These are phyloP conservation scores for Todiramphus saurophagus DNA, from an alignment of 2,113 vertebrate species.

Conservation along the genomic window DNA sequence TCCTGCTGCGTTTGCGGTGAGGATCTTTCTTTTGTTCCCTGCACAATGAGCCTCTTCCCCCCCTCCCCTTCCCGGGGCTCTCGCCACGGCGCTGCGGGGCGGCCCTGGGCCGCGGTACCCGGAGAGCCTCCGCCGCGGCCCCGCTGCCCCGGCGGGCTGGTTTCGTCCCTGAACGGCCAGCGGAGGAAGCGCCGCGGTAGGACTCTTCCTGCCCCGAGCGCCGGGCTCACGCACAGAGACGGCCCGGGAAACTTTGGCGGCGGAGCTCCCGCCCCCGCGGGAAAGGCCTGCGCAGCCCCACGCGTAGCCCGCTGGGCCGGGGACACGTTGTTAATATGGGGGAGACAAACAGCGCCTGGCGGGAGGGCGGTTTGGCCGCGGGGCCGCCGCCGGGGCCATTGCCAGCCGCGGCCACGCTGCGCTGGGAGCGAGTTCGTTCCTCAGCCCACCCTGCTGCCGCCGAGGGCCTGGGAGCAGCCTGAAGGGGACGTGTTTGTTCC, in stretches of 20 bases:
- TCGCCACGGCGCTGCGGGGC: neutral
- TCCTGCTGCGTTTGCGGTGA: conserved; percentile 95
- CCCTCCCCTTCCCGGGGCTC: neutral
- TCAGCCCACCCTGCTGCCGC: too few species aligned
- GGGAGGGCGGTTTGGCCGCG: neutral
- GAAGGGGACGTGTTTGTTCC: fast-evolving
- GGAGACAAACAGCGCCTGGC: too few species aligned
- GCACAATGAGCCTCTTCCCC: neutral
- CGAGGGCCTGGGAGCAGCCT: too few species aligned
- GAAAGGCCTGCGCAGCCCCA: too few species aligned
- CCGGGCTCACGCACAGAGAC: neutral
- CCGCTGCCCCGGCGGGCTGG: neutral
- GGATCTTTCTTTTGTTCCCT: conserved; percentile 71
- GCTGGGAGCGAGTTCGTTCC: fast-evolving
- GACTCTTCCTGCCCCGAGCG: neutral
- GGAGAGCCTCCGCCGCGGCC: neutral
- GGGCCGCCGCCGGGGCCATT: neutral
- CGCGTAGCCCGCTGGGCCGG: neutral
- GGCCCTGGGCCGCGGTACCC: neutral
- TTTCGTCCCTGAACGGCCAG: neutral
- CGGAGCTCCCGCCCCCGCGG: neutral
- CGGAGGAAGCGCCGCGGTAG: neutral
- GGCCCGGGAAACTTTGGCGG: neutral
- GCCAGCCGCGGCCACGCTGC: neutral
- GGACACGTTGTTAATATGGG: fast-evolving